These are phyloP conservation scores for Sialis fuliginosa DNA, from an alignment of 2,888 invertebrate species.

Conservation along the genomic window DNA sequence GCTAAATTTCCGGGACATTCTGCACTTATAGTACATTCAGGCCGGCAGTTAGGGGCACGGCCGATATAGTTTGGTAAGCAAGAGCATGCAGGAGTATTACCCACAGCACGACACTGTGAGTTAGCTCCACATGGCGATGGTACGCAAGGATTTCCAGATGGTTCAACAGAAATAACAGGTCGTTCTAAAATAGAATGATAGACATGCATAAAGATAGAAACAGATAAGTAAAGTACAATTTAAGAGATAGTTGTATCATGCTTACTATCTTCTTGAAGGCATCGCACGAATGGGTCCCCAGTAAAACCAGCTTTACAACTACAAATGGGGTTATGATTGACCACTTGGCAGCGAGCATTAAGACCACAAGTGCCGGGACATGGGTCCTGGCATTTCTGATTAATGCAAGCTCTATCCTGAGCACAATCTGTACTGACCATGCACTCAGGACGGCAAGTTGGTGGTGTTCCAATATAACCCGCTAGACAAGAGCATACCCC, in stretches of 20 bases:
- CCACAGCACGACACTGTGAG: slow-evolving; percentile 61
- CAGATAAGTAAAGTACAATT: slow-evolving; percentile 4
- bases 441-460: slow-evolving; percentile 63
- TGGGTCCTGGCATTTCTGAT: slow-evolving; percentile 64
- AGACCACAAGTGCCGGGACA: slow-evolving; percentile 69
- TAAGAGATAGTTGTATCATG: slow-evolving; percentile 6
- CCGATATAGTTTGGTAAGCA: slow-evolving; percentile 65
- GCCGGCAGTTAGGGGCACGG: slow-evolving; percentile 68
- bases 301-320: slow-evolving; percentile 55
- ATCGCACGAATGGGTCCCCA: slow-evolving; percentile 69
- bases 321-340: slow-evolving; percentile 75
- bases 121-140: slow-evolving; percentile 75
- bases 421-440: slow-evolving; percentile 68
- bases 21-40: slow-evolving; percentile 68
- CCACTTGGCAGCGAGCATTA: slow-evolving; percentile 64
- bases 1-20: slow-evolving; percentile 73
- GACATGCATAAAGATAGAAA: slow-evolving; percentile 1
- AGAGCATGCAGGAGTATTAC: slow-evolving; percentile 62
- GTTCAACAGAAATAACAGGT: slow-evolving; percentile 24
- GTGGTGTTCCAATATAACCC: slow-evolving; percentile 62
- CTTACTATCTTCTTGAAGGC: slow-evolving; percentile 51
- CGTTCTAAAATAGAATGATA: slow-evolving; percentile 28
- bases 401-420: slow-evolving; percentile 62
- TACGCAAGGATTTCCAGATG: slow-evolving; percentile 53
- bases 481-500: slow-evolving; percentile 67